Evolutionary conservation across 1,140 invertebrate genomes (phyloP).

Genomic region (Callitettix versicolor): DNA sequence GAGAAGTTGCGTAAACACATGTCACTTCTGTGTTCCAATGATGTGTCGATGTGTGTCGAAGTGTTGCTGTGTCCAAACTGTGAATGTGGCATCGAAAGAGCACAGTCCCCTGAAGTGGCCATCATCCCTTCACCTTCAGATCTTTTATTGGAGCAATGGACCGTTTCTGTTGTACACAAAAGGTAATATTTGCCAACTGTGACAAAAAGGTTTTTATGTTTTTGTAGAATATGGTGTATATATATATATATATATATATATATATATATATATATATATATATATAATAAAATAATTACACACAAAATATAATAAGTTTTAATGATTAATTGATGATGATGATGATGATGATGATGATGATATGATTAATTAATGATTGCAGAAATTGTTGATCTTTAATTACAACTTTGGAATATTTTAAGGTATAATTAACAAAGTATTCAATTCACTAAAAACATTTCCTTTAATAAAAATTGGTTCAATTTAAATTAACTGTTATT

Average conservation of each 20-base stretch:
- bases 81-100: conserved; percentile 41
- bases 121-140: conserved; percentile 38
- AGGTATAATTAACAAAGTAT: no score
- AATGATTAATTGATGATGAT: no score
- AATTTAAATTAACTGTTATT: no score
- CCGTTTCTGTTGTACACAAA: conserved; percentile 47
- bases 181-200: no score
- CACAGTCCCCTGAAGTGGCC: conserved; percentile 35
- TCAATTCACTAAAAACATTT: no score
- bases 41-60: conserved; percentile 57
- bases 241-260: background rate
- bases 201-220: background rate
- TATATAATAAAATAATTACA: no score
- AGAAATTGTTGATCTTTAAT: no score
- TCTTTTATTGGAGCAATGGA: conserved; percentile 64
- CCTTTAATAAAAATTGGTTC: no score
- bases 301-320: no score
- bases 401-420: no score
- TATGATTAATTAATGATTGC: no score
- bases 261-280: background rate
- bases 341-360: no score
- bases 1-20: conserved; percentile 41
- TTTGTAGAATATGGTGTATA: background rate
- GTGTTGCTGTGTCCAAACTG: conserved; percentile 58
- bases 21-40: conserved; percentile 43